These are phyloP conservation scores for Buathra laborator DNA, from an alignment of 2,888 invertebrate genomes.

Conservation along the genomic window DNA sequence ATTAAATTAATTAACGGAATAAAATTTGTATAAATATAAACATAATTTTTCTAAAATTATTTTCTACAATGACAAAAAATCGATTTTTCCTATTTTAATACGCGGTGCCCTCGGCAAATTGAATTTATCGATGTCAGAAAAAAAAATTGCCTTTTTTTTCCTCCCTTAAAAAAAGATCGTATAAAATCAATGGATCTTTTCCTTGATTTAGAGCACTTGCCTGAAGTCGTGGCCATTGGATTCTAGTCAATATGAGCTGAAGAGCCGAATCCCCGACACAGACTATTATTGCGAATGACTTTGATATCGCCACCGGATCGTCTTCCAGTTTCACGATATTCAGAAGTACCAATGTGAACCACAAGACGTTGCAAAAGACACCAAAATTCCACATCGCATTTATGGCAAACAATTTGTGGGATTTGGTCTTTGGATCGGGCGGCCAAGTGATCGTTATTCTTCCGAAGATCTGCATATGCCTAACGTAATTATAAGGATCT, in stretches of 20 bases:
- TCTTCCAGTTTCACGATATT: neutral
- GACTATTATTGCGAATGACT: conserved; percentile 73
- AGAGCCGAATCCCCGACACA: conserved; percentile 70
- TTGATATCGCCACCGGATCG: conserved; percentile 68
- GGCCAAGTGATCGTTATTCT: conserved; percentile 75
- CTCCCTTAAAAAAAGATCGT: too few relatives aligned
- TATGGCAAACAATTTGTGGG: conserved; percentile 67
- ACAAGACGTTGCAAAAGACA: conserved; percentile 65
- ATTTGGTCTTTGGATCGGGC: conserved; percentile 56
- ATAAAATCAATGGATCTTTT: too few relatives aligned
- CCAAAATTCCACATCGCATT: conserved; percentile 59
- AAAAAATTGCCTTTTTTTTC: too few relatives aligned
- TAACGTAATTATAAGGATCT: conserved; percentile 55
- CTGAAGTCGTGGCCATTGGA: conserved; percentile 69
- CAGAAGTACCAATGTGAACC: conserved; percentile 63
- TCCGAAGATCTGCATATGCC: conserved; percentile 65
- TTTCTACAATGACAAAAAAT: too few relatives aligned
- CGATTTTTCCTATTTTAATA: too few relatives aligned
- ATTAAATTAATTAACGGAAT: too few relatives aligned
- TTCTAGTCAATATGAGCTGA: conserved; percentile 72
- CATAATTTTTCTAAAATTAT: too few relatives aligned
- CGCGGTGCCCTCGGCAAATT: too few relatives aligned
- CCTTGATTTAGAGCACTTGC: conserved; percentile 56
- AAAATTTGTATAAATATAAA: too few relatives aligned
- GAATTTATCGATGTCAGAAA: too few relatives aligned